Conservation (phyloP, 2,797 vertebrate species). For the Crocidura indochinensis region DNA sequence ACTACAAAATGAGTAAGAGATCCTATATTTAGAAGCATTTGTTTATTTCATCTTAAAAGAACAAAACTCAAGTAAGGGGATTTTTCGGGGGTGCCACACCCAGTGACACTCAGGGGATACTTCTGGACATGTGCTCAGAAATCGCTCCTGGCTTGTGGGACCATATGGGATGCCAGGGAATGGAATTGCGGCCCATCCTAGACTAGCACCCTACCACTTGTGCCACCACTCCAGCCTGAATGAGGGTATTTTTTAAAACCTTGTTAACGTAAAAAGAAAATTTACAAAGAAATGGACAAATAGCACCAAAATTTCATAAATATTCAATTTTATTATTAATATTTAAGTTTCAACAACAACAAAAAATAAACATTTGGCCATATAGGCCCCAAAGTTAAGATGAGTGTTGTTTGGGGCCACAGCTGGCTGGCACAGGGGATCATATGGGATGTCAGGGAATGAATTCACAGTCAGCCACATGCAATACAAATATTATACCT, state of each 20-base stretch:
- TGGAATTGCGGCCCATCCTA: too few species aligned
- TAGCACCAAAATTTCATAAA: slow-evolving; percentile 31
- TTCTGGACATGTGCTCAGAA: too few species aligned
- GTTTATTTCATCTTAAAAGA: slow-evolving; percentile 61
- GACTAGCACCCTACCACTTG: too few species aligned
- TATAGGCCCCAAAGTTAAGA: slow-evolving; percentile 18
- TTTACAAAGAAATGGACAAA: slow-evolving; percentile 62
- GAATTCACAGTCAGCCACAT: too few species aligned
- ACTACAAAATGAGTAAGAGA: slow-evolving; percentile 27
- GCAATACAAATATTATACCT: too few species aligned
- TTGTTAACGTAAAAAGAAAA: slow-evolving; percentile 69
- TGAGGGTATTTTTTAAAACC: background rate
- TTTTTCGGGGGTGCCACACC: background rate
- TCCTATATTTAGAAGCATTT: slow-evolving; percentile 54
- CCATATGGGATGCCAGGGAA: too few species aligned
- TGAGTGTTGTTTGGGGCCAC: too few species aligned
- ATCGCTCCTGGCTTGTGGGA: too few species aligned
- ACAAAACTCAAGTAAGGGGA: slow-evolving; percentile 29
- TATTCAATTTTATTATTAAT: slow-evolving; percentile 37
- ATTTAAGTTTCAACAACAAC: slow-evolving; percentile 52
- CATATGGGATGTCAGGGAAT: too few species aligned
- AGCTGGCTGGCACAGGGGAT: too few species aligned
- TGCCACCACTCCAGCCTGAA: too few species aligned
- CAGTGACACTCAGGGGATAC: too few species aligned
- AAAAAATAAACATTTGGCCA: slow-evolving; percentile 44